A percentile compares a stretch with the other conserved stretches of the same genome.
These are phyloP conservation scores for Papilio polyxenes DNA, from an alignment of 1,140 invertebrate genomes.

Conservation along the genomic window DNA sequence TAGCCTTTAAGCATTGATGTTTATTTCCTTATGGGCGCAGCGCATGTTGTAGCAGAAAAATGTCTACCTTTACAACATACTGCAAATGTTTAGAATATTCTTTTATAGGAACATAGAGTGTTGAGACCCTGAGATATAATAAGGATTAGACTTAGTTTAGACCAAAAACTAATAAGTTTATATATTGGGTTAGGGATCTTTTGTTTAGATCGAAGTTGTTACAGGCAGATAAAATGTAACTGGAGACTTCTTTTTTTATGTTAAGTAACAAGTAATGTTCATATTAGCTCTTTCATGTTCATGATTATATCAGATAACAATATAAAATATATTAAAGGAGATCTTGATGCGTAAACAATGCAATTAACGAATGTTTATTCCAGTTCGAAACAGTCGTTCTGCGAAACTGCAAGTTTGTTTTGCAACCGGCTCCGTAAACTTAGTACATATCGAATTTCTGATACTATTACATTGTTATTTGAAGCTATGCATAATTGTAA, in stretches of 20 bases:
- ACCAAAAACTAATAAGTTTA: too few relatives aligned
- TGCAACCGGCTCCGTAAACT: background rate
- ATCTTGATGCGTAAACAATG: background rate
- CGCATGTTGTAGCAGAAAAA: background rate
- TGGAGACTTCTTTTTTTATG: too few relatives aligned
- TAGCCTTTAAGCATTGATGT: background rate
- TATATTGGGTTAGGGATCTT: too few relatives aligned
- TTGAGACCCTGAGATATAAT: too few relatives aligned
- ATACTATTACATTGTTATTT: background rate
- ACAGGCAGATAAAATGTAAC: too few relatives aligned
- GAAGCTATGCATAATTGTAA: background rate
- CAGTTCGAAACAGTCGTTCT: background rate
- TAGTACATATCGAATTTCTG: background rate
- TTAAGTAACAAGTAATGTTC: background rate
- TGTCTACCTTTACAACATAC: background rate
- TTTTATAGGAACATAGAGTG: background rate
- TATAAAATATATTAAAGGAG: background rate
- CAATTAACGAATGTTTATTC: constrained; percentile 4
- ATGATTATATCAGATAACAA: background rate
- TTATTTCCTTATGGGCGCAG: background rate
- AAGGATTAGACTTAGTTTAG: too few relatives aligned
- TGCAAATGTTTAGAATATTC: background rate
- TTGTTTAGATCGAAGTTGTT: too few relatives aligned
- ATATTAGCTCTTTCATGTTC: background rate
- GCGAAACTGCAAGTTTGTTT: constrained; percentile 25